phyloP scores from a whole-genome alignment of 2,113 vertebrate genomes.

The Hypanus sabinus region DNA sequence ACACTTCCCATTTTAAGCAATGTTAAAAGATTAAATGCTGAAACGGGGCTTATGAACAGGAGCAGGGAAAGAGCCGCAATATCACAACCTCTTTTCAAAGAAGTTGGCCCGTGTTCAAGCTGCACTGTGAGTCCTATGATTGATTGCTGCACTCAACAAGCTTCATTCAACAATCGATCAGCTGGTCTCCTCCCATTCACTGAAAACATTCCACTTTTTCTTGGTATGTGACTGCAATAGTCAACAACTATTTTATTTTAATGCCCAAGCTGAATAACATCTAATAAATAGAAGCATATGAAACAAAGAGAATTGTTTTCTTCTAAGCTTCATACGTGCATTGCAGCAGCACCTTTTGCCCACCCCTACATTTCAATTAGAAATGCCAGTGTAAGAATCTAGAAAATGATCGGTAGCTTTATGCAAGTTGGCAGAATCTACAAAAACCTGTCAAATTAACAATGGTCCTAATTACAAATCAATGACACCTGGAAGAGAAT shows the following conservation, averaged over 20 bases:
- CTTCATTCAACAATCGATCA: conserved; percentile 35
- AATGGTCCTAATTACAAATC: neutral
- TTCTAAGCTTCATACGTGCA: neutral
- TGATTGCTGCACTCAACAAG: conserved; percentile 29
- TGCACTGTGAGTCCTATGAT: neutral
- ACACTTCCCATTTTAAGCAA: conserved; percentile 10
- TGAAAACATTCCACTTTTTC: neutral
- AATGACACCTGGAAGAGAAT: neutral
- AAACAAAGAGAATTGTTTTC: neutral
- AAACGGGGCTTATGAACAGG: conserved; percentile 16
- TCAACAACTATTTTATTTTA: conserved; percentile 18
- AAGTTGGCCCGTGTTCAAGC: conserved; percentile 3
- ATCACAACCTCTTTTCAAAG: conserved; percentile 15
- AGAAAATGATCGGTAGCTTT: neutral
- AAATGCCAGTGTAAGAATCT: neutral
- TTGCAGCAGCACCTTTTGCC: neutral
- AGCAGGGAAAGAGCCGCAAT: neutral
- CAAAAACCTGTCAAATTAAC: neutral
- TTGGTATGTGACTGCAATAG: neutral
- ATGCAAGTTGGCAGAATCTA: too few species aligned
- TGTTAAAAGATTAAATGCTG: conserved; percentile 28
- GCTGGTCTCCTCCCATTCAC: neutral
- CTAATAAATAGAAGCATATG: conserved; percentile 15
- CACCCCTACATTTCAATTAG: neutral
- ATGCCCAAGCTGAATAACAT: neutral